Percentiles rank a stretch among this genome's conserved stretches.
Conservation (phyloP, 2,797 vertebrate species). For the Ctenopoma kingsleyae region DNA sequence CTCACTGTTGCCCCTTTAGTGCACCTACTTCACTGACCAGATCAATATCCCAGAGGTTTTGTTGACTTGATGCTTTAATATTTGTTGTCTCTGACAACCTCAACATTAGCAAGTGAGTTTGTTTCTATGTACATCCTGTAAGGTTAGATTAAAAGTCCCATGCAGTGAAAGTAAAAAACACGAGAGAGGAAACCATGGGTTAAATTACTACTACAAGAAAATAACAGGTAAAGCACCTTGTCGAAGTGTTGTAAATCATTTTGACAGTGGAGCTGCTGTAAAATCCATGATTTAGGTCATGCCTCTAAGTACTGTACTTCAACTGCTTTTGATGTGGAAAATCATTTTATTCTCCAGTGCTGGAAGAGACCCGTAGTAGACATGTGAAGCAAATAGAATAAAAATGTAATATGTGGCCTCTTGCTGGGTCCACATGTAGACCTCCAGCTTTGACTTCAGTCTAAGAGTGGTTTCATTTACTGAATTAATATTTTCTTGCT, state of each 20-base stretch:
- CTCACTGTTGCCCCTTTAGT: not conserved
- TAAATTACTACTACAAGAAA: conserved; percentile 42
- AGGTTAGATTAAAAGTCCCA: conserved; percentile 4
- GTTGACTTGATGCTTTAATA: not conserved
- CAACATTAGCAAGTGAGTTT: conserved; percentile 9
- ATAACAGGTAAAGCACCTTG: conserved; percentile 22
- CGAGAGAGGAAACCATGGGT: conserved; percentile 28
- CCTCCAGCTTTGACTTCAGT: conserved; percentile 41
- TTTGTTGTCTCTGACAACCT: not conserved
- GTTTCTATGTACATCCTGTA: conserved; percentile 11
- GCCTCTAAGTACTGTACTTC: conserved; percentile 54
- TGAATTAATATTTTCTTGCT: conserved; percentile 18
- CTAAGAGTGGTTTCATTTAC: conserved; percentile 14
- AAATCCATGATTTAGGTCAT: conserved; percentile 56
- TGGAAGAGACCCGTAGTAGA: conserved; percentile 27
- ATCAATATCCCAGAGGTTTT: no score
- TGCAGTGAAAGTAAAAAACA: conserved; percentile 10
- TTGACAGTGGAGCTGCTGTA: conserved; percentile 48
- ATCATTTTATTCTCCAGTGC: conserved; percentile 55
- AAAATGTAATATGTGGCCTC: conserved; percentile 36
- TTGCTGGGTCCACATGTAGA: conserved; percentile 26
- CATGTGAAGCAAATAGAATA: conserved; percentile 44
- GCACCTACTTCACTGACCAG: not conserved
- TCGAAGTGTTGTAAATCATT: conserved; percentile 54
- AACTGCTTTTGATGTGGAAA: conserved; percentile 61